Base-by-base conservation (phyloP, 2,113 vertebrate genomes). In the Ceyx cyanopectus region DNA sequence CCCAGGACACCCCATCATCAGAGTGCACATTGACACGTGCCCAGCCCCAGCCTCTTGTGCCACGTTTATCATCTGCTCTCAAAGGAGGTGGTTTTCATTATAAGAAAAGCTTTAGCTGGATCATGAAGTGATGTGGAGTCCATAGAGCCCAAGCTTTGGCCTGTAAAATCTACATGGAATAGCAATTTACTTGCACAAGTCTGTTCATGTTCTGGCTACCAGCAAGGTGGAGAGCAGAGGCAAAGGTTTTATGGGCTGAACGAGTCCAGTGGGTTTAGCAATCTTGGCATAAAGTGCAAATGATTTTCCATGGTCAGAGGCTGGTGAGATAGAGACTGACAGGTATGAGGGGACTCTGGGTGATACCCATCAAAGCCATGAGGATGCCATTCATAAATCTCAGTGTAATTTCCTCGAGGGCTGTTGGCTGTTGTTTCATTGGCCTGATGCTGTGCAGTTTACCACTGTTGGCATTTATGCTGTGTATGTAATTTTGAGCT, bases 401-500 rank as follows among this genome's bases (percentile, higher is more conserved):
- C 93, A 58, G 90, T 92, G 94, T 81, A 94, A 96, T 97, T 95
- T 96, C 97, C 95, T 96, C 63, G 45, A 93, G 78, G 90, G 85
- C 96, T 90, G 34, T 85, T 84, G 90, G 93, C 95, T 95, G 69
- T 94, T 96, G 92, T n/a, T 93, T 83, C 89, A 29, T 92, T 94
- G 94, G 94, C 96, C 95, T 96, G 94, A 86, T 94, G 92, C 63
- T 76, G 62, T 75, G 87, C 91, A 82, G 81, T 97, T 97, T 95
- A 85, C 94, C 90, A 26, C 92, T 92, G 74, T 81, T 97, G 95
- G 92, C 96, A 87, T 95, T 91, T 94, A 40, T 77, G 93, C 95
- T 91, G 66, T 87, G 86, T 92, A 66, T 97, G 95, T 94, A 97
- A 97, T 98, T 97, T 95, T 92, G 92, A 96, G 92, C 97, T 97